These are phyloP conservation scores for Himalopsyche japonica DNA, from an alignment of 2,888 invertebrate genomes.

Conservation along the genomic window DNA sequence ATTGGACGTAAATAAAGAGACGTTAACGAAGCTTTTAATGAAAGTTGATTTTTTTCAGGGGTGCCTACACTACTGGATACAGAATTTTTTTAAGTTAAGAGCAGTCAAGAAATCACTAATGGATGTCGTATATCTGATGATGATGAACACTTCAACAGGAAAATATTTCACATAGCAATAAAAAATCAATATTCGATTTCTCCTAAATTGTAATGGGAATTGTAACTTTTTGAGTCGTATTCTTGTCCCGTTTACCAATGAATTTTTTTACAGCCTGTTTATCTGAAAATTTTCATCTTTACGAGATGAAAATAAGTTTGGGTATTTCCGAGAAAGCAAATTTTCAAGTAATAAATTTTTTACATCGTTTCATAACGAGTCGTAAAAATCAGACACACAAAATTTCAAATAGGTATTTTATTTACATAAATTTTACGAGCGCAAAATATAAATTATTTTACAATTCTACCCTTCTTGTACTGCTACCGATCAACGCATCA, in stretches of 20 bases:
- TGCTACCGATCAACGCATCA: neutral
- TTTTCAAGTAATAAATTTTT: constrained; percentile 30
- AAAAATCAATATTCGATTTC: too few species aligned
- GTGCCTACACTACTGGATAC: too few species aligned
- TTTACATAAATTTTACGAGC: neutral
- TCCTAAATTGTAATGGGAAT: too few species aligned
- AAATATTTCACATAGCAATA: too few species aligned
- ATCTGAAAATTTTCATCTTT: constrained; percentile 14
- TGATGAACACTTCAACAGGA: too few species aligned
- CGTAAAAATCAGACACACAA: constrained; percentile 30
- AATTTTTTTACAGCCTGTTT: constrained; percentile 24
- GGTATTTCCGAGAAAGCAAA: constrained; percentile 28
- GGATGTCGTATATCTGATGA: too few species aligned
- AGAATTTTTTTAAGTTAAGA: too few species aligned
- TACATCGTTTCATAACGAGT: constrained; percentile 27
- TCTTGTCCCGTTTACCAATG: neutral
- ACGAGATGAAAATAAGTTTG: constrained; percentile 28
- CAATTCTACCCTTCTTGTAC: neutral
- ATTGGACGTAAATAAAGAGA: too few species aligned
- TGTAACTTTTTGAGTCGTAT: neutral
- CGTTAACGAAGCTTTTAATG: too few species aligned
- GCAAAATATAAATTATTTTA: neutral
- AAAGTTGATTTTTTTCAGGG: too few species aligned
- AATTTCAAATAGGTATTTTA: neutral
- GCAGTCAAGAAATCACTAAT: too few species aligned